Conservation (phyloP, 1,140 invertebrate genomes). For the Temnothorax longispinosus region DNA sequence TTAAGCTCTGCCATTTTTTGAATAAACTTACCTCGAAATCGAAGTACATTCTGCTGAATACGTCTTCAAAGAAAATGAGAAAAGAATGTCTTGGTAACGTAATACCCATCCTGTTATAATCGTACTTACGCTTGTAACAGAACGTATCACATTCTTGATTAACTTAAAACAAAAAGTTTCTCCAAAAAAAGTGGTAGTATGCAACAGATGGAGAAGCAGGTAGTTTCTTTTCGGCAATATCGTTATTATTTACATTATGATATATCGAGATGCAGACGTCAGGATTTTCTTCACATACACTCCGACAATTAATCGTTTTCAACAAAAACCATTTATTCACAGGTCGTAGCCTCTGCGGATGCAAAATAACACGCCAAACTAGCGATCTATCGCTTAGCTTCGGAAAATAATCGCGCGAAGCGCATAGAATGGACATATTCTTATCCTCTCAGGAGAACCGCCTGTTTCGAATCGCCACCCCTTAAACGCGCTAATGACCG, state of each 20-base stretch:
- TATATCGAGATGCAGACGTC: conserved; percentile 49
- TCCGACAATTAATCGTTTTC: conserved; percentile 55
- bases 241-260: conserved; percentile 57
- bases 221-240: conserved; percentile 43
- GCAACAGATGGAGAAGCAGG: conserved; percentile 34
- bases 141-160: not conserved
- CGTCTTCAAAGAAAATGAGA: not conserved
- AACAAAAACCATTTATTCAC: conserved; percentile 63
- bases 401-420: conserved; percentile 58
- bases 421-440: conserved; percentile 45
- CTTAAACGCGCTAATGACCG: conserved; percentile 21
- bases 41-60: not conserved
- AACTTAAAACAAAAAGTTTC: not conserved
- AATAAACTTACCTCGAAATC: conserved; percentile 12
- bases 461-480: conserved; percentile 49
- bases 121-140: not conserved
- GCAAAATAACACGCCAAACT: conserved; percentile 62
- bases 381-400: conserved; percentile 59
- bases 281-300: conserved; percentile 45
- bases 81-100: not conserved
- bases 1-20: not conserved
- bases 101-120: not conserved
- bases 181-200: conserved; percentile 25
- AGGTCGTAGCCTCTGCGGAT: conserved; percentile 55
- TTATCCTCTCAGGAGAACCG: conserved; percentile 42